Conservation (phyloP, 2,888 invertebrate genomes). For the Fragum fragum region DNA sequence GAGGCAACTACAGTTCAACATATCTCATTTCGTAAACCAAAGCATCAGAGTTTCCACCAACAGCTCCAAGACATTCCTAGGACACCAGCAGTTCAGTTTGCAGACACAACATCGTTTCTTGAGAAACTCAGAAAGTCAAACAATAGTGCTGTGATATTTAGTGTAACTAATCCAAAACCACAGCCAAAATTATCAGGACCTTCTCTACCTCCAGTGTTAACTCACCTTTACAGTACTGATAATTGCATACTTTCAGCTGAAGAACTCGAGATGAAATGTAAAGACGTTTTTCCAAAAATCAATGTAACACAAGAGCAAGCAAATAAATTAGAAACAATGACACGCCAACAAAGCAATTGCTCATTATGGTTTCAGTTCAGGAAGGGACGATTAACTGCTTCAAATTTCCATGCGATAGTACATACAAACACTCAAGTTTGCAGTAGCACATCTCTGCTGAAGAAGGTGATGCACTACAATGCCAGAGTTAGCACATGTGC, state of each 20-base stretch:
- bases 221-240: background rate
- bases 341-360: background rate
- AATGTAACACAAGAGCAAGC: constrained; percentile 21
- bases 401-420: constrained; percentile 4
- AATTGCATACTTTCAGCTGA: background rate
- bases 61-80: constrained; percentile 28
- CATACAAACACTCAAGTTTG: background rate
- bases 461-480: background rate
- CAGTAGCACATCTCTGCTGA: background rate
- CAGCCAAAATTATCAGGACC: background rate
- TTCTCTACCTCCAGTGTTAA: background rate
- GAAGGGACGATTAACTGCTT: constrained; percentile 8
- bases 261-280: constrained; percentile 18
- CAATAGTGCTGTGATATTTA: background rate
- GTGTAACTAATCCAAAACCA: background rate
- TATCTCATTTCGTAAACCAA: background rate
- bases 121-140: background rate
- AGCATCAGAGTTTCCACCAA: constrained; percentile 42
- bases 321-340: constrained; percentile 5
- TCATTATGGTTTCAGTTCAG: background rate
- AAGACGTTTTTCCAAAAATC: background rate
- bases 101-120: background rate
- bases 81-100: constrained; percentile 10
- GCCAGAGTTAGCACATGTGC: background rate
- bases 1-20: background rate